Evolutionary conservation across 1,140 invertebrate genomes (phyloP).

Genomic region (Drosophila persimilis): DNA sequence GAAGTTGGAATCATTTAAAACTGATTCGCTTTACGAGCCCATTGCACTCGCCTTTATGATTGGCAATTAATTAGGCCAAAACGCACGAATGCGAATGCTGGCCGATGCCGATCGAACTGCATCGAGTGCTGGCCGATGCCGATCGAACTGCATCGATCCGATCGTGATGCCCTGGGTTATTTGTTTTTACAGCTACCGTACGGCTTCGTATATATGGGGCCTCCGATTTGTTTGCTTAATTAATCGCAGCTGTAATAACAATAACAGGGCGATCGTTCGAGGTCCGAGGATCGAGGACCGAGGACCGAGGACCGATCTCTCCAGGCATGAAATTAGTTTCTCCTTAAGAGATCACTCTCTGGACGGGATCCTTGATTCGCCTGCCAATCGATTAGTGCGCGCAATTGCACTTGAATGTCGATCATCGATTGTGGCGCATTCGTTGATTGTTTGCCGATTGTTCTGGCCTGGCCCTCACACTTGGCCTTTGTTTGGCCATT

Average conservation of each 20-base stretch:
- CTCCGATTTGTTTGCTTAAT: slow-evolving; percentile 76
- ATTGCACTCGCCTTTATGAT: slow-evolving; percentile 71
- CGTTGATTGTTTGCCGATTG: slow-evolving; percentile 51
- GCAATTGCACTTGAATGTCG: slow-evolving; percentile 75
- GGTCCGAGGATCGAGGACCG: too few species aligned
- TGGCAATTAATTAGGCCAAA: slow-evolving; percentile 79
- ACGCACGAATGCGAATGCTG: slow-evolving; percentile 52
- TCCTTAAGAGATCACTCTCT: slow-evolving; percentile 11
- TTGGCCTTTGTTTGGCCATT: slow-evolving; percentile 68
- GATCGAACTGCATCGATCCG: slow-evolving; percentile 23
- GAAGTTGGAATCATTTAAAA: slow-evolving; percentile 61
- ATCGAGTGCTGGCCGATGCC: slow-evolving; percentile 1
- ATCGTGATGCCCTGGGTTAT: slow-evolving; percentile 56
- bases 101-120: slow-evolving; percentile 1
- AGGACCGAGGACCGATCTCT: not conserved
- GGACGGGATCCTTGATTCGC: not conserved
- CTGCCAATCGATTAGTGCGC: slow-evolving; percentile 67
- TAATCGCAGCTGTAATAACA: slow-evolving; percentile 80
- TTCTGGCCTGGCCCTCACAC: slow-evolving; percentile 48
- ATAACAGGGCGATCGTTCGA: slow-evolving; percentile 27
- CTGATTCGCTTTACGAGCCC: slow-evolving; percentile 70
- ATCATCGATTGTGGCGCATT: slow-evolving; percentile 64
- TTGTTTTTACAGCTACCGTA: slow-evolving; percentile 77
- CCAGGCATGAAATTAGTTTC: slow-evolving; percentile 59
- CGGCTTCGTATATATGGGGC: slow-evolving; percentile 21